Evolutionary conservation across 1,140 invertebrate species (phyloP), one percentile per base, ranked within the genome.

Genomic region (Polypedilum vanderplanki): DNA sequence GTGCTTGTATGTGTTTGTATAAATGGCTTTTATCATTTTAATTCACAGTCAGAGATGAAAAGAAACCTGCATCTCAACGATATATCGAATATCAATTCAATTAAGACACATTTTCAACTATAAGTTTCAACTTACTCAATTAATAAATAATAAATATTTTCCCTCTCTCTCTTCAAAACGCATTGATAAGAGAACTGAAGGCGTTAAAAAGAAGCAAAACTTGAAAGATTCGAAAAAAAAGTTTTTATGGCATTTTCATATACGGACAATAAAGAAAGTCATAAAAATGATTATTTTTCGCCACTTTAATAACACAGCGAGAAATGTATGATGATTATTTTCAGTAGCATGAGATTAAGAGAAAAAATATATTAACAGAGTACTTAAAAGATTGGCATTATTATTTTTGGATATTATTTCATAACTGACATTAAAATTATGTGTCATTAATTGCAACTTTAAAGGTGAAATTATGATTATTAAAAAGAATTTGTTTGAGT

Each of bases 51-150:
- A 9, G 15, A 12, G 15, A 46, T 46, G 15, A 46, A 57, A 57
- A 57, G n/a, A 57, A 57, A n/a, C n/a, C 46, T n/a, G 10, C 46
- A 15, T 12, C 46, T 57, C 46, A 57, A 3, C 46, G 12, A 57
- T 57, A 33, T 33, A 57, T 57, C 46, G 24, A 46, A 15, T n/a
- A 57, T 57, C 46, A 15, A 4, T 57, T 57, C 46, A 57, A 57
- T 57, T 57, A 57, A 57, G 46, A 57, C 46, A 57, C 46, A 57
- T 57, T 57, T 57, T 57, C 46, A 57, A 15, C 46, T 57, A 57
- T 57, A 57, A 57, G 46, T 12, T 57, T 57, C 10, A 57, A 57
- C n/a, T 57, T 57, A n/a, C 46, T 57, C 12, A 4, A 12, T 57
- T 12, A 57, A 57, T 57, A n/a, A 57, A 57, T 57, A 57, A 57